Percentiles rank a stretch among this genome's conserved stretches.
phyloP scores from a whole-genome alignment of 2,888 invertebrate species.

The Pterostichus niger region DNA sequence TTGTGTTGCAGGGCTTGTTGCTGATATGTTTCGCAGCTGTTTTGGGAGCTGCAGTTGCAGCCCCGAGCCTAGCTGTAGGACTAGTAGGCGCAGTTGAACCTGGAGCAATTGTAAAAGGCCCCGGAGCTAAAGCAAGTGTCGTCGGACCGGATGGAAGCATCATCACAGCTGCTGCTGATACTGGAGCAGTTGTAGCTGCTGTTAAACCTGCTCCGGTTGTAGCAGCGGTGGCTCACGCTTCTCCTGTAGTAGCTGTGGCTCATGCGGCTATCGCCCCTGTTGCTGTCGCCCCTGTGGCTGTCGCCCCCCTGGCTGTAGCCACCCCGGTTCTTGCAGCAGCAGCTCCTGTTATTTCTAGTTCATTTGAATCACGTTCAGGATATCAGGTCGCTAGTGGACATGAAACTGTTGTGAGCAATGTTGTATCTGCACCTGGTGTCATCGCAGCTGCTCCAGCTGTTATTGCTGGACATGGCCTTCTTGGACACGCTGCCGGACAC shows the following conservation, averaged over 20 bases:
- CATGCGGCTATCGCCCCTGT: conserved; percentile 19
- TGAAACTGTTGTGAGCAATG: conserved; percentile 60
- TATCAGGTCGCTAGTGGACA: conserved; percentile 44
- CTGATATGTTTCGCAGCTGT: background rate
- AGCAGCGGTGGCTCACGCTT: conserved; percentile 65
- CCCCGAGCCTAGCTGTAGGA: conserved; percentile 40
- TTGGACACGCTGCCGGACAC: conserved; percentile 53
- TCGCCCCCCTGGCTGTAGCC: conserved; percentile 57
- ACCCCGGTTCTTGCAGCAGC: conserved; percentile 33
- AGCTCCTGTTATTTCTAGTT: background rate
- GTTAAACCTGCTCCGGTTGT: conserved; percentile 70
- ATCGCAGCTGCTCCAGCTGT: conserved; percentile 59
- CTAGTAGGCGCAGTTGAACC: conserved; percentile 21
- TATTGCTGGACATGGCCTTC: conserved; percentile 39
- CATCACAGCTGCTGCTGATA: conserved; percentile 76
- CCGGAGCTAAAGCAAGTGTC: conserved; percentile 68
- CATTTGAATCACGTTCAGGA: conserved; percentile 29
- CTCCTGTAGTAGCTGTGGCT: conserved; percentile 53
- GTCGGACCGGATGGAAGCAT: conserved; percentile 76
- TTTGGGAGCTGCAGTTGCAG: background rate
- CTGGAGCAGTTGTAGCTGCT: conserved; percentile 68
- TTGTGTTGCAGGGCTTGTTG: conserved; percentile 26
- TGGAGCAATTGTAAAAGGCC: conserved; percentile 52
- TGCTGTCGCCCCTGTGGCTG: conserved; percentile 67
- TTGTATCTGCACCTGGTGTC: conserved; percentile 45